Evolutionary conservation across 2,113 vertebrate species (phyloP).

Genomic region (Seriola aureovittata): DNA sequence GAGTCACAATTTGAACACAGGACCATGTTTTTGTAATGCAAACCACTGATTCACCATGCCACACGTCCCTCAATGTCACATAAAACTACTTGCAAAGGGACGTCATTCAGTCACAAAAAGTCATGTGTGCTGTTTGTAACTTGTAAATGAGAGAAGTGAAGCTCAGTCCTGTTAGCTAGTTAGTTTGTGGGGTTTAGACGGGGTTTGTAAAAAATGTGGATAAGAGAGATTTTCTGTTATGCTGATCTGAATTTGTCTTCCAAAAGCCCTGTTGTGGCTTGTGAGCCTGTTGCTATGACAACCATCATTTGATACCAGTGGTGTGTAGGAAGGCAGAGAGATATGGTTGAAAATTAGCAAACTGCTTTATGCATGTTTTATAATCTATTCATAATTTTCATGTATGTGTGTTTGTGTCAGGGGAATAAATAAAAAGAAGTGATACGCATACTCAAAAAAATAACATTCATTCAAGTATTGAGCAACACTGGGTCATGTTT

Average conservation of each 20-base stretch:
- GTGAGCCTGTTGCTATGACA: conserved; percentile 85
- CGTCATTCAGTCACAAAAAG: not conserved
- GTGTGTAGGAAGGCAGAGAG: conserved; percentile 85
- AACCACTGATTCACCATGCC: not conserved
- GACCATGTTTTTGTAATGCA: not conserved
- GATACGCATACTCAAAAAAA: conserved; percentile 1
- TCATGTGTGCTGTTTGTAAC: not conserved
- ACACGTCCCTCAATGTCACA: not conserved
- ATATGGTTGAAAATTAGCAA: conserved; percentile 81
- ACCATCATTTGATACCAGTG: conserved; percentile 84
- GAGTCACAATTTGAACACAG: not conserved
- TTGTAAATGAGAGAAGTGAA: conserved; percentile 5
- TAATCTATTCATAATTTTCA: conserved; percentile 72
- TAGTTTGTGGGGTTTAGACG: conserved; percentile 16
- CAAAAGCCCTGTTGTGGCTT: conserved; percentile 85
- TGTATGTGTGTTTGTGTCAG: conserved; percentile 46
- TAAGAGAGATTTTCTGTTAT: conserved; percentile 76
- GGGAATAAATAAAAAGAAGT: conserved; percentile 38
- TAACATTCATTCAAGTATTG: conserved; percentile 53
- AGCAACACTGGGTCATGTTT: conserved; percentile 43
- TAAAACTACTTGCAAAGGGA: not conserved
- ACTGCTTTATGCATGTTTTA: conserved; percentile 72
- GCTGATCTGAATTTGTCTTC: conserved; percentile 82
- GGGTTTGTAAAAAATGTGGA: conserved; percentile 55
- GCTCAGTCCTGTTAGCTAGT: conserved; percentile 4